These are phyloP conservation scores for Periparus ater DNA, from an alignment of 2,797 vertebrate species.

Conservation along the genomic window DNA sequence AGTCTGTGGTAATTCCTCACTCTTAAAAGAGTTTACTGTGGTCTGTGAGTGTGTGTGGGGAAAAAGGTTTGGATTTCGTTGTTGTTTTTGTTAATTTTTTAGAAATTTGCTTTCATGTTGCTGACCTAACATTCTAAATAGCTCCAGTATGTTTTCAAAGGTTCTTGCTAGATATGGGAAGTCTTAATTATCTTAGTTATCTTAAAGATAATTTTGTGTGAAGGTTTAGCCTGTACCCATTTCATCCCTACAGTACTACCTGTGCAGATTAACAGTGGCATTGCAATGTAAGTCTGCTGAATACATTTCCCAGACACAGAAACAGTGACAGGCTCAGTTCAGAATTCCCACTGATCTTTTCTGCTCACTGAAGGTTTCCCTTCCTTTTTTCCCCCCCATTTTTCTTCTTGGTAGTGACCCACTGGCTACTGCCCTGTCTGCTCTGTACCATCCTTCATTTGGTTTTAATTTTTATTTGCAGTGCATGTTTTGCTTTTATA, in stretches of 20 bases:
- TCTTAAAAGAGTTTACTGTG: background rate
- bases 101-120: background rate
- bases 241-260: background rate
- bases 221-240: background rate
- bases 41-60: background rate
- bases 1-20: background rate
- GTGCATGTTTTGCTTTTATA: background rate
- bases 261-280: background rate
- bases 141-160: background rate
- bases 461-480: background rate
- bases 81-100: background rate
- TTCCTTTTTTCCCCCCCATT: background rate
- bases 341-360: background rate
- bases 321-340: background rate
- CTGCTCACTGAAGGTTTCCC: background rate
- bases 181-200: no score
- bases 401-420: background rate
- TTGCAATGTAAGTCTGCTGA: background rate
- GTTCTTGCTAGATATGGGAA: background rate
- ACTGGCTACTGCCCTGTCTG: background rate
- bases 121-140: background rate
- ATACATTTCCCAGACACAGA: background rate
- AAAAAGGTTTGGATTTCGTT: background rate
- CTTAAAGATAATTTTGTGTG: background rate
- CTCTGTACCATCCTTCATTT: rapidly evolving